Evolutionary conservation across 2,113 vertebrate species (phyloP).

Genomic region (Uropsilus gracilis): DNA sequence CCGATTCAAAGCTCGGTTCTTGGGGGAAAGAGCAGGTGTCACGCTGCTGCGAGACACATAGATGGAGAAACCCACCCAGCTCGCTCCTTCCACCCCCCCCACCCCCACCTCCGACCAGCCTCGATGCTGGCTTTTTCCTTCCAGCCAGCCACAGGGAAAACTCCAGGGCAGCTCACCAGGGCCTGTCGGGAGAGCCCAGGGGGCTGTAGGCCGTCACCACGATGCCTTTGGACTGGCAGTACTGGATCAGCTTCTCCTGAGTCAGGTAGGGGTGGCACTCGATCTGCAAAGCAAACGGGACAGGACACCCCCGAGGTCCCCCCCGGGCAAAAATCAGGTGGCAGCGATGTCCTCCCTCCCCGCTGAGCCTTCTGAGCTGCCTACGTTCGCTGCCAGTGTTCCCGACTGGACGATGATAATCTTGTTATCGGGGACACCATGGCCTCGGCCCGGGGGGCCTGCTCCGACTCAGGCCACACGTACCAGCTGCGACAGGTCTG

Average conservation of each 20-base stretch:
- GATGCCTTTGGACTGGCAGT: constrained; percentile 93
- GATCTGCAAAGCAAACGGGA: constrained; percentile 83
- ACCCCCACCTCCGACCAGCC: too few relatives aligned
- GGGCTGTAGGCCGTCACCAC: constrained; percentile 95
- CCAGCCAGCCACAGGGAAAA: neutral
- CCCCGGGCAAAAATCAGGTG: neutral
- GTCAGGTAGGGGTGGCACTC: constrained; percentile 96
- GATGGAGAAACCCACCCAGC: neutral
- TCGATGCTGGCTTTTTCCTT: neutral
- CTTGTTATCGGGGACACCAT: neutral
- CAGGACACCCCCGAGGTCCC: neutral
- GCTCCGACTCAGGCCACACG: neutral
- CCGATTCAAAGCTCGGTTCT: neutral
- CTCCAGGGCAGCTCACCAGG: constrained; percentile 86
- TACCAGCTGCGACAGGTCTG: neutral
- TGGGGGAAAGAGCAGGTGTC: neutral
- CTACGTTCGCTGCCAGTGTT: neutral
- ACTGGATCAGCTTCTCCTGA: constrained; percentile 93
- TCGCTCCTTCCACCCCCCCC: neutral
- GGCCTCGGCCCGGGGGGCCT: neutral
- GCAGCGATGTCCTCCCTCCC: rapidly evolving
- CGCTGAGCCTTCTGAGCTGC: neutral
- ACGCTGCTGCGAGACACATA: neutral
- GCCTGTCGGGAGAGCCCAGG: constrained; percentile 95
- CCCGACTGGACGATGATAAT: neutral